phyloP scores from a whole-genome alignment of 1,140 invertebrate genomes.

The Fopius arisanus region DNA sequence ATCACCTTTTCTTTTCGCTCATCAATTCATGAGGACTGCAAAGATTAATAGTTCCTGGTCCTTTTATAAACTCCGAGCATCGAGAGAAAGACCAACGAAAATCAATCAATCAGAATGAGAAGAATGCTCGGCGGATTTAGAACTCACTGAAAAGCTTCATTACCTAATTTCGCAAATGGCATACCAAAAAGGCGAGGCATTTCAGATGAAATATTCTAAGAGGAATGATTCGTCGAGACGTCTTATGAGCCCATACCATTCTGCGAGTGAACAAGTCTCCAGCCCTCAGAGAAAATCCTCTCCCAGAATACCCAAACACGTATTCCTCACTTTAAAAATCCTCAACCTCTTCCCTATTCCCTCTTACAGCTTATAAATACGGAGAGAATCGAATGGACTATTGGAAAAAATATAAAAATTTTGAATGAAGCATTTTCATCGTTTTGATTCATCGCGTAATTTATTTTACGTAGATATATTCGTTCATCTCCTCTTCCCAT shows the following conservation, averaged over 20 bases:
- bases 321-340: conserved; percentile 47
- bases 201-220: background rate
- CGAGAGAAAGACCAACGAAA: background rate
- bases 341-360: background rate
- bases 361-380: conserved; percentile 52
- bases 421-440: conserved; percentile 30
- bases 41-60: background rate
- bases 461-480: background rate
- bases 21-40: background rate
- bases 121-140: background rate
- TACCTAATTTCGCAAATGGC: background rate
- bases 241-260: conserved; percentile 49
- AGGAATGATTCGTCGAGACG: conserved; percentile 16
- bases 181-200: background rate
- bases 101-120: background rate
- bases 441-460: conserved; percentile 4
- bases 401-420: too few relatives aligned
- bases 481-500: background rate
- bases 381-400: too few relatives aligned
- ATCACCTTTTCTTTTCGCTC: background rate
- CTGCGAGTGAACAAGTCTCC: conserved; percentile 37
- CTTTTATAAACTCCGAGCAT: background rate
- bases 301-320: background rate
- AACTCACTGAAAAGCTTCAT: background rate
- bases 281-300: background rate